Evolutionary conservation across 1,140 invertebrate genomes (phyloP).

Genomic region (Tribolium madens): DNA sequence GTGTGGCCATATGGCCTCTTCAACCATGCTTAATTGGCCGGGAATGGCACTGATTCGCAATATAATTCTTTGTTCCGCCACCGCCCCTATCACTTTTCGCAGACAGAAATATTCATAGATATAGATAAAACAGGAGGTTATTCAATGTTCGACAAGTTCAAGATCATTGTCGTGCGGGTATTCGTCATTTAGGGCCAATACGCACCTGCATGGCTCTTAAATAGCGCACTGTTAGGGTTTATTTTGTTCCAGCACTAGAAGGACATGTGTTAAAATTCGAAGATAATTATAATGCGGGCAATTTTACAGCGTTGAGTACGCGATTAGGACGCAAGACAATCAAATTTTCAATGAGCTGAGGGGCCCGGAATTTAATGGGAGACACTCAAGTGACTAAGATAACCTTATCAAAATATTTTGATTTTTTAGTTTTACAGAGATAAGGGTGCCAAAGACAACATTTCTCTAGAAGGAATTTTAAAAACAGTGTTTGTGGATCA

Average conservation of each 20-base stretch:
- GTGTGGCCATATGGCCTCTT: conserved; percentile 57
- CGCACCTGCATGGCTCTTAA: background rate
- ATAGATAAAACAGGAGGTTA: conserved; percentile 11
- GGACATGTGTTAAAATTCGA: conserved; percentile 37
- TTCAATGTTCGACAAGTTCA: conserved; percentile 35
- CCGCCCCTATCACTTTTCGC: conserved; percentile 25
- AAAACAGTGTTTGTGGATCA: too few relatives aligned
- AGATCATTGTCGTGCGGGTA: conserved; percentile 34
- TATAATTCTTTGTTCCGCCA: conserved; percentile 21
- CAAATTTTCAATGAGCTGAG: background rate
- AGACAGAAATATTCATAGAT: conserved; percentile 22
- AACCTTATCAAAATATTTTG: background rate
- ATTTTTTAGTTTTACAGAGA: background rate
- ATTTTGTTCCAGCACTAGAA: conserved; percentile 2
- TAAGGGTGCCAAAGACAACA: too few relatives aligned
- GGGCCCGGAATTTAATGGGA: background rate
- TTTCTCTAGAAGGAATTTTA: too few relatives aligned
- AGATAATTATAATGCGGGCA: conserved; percentile 19
- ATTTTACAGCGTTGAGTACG: conserved; percentile 7
- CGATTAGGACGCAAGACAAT: conserved; percentile 33
- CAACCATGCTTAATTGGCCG: conserved; percentile 53
- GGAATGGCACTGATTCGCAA: conserved; percentile 35
- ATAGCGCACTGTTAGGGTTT: background rate
- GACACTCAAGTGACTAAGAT: background rate
- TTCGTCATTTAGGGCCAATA: conserved; percentile 21